phyloP scores from a whole-genome alignment of 2,797 vertebrate species.

The Neomorphus geoffroyi region DNA sequence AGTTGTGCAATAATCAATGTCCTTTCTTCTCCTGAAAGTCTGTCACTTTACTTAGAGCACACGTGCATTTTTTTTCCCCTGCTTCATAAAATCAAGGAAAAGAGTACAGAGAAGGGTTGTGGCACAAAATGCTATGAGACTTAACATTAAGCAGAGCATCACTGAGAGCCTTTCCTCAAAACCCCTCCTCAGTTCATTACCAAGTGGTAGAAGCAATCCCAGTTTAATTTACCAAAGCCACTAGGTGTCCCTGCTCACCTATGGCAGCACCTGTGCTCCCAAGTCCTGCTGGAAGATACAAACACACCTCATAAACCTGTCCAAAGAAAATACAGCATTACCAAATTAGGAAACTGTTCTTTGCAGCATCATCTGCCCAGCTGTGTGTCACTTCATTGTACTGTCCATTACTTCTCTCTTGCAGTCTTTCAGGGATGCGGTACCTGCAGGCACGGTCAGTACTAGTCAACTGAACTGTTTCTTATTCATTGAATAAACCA shows the following conservation, averaged over 20 bases:
- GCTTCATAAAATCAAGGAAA: background rate
- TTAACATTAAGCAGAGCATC: background rate
- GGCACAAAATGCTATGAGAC: background rate
- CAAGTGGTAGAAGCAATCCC: background rate
- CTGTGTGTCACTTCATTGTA: background rate
- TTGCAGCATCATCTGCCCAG: background rate
- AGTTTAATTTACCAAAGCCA: background rate
- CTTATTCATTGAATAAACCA: background rate
- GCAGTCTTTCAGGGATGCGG: background rate
- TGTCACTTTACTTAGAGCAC: background rate
- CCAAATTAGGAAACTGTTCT: background rate
- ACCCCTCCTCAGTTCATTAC: background rate
- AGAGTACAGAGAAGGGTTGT: background rate
- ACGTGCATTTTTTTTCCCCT: fast-evolving
- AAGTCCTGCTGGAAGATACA: background rate
- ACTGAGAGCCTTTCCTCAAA: background rate
- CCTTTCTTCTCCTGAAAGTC: background rate
- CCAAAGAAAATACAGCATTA: background rate
- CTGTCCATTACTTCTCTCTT: background rate
- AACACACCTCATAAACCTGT: background rate
- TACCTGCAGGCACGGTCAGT: background rate
- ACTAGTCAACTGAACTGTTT: background rate
- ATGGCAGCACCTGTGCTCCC: fast-evolving
- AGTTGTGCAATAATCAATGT: background rate
- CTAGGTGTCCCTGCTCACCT: slow-evolving; percentile 49